Evolutionary conservation across 2,113 vertebrate genomes (phyloP).

Genomic region (Lathamus discolor): DNA sequence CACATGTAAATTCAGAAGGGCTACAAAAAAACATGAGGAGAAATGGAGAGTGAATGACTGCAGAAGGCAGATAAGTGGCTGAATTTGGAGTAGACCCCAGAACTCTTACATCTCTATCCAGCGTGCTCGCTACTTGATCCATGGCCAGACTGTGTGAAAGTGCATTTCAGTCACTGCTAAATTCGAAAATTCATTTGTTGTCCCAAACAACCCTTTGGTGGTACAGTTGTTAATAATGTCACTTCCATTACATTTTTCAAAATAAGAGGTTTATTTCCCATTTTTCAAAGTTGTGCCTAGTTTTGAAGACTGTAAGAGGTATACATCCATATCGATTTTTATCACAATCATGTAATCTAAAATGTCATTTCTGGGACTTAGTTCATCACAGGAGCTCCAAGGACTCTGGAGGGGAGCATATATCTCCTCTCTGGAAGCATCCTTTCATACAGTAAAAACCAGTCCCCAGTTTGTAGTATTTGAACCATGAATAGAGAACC

Average conservation of each 20-base stretch:
- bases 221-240: neutral
- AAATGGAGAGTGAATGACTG: neutral
- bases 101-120: neutral
- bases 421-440: neutral
- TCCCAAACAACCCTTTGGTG: neutral
- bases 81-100: neutral
- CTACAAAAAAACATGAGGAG: neutral
- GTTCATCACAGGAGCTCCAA: neutral
- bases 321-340: neutral
- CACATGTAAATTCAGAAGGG: neutral
- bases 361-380: neutral
- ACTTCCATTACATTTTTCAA: neutral
- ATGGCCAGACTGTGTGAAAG: neutral
- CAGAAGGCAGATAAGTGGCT: neutral
- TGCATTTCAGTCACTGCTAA: neutral
- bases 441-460: neutral
- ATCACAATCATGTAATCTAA: neutral
- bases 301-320: neutral
- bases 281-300: neutral
- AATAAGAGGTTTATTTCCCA: accelerated
- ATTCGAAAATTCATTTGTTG: neutral
- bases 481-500: neutral
- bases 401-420: neutral
- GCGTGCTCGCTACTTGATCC: neutral
- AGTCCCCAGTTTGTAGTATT: neutral